Evolutionary conservation across 2,888 invertebrate species (phyloP).

Genomic region (Drosophila peninsularis): DNA sequence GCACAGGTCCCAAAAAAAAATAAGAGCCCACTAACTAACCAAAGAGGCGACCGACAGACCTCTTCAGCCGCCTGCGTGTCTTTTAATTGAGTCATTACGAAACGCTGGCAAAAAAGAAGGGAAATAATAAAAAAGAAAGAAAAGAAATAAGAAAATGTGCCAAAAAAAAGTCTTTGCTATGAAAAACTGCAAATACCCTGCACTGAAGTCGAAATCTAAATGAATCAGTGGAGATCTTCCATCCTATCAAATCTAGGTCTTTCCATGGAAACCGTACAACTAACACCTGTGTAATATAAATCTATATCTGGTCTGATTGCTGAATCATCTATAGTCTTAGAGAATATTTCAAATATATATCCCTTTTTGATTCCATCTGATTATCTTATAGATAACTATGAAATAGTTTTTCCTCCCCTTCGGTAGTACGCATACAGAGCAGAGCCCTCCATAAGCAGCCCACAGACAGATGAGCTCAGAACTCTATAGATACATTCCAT

Average conservation of each 20-base stretch:
- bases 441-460: not conserved
- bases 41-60: conserved; percentile 5
- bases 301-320: too few relatives aligned
- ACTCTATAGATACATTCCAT: too few relatives aligned
- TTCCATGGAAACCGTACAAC: too few relatives aligned
- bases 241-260: not conserved
- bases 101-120: conserved; percentile 24
- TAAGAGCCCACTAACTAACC: conserved; percentile 10
- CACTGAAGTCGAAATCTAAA: not conserved
- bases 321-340: not conserved
- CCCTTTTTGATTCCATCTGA: not conserved
- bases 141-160: conserved; percentile 4
- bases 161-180: not conserved
- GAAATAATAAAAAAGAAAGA: conserved; percentile 8
- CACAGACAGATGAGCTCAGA: not conserved
- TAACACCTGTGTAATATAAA: too few relatives aligned
- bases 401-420: not conserved
- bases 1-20: conserved; percentile 30
- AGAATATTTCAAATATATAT: not conserved
- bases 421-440: too few relatives aligned
- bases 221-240: not conserved
- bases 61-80: conserved; percentile 66
- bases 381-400: not conserved
- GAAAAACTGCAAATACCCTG: not conserved
- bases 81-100: conserved; percentile 78